phyloP scores from a whole-genome alignment of 2,797 vertebrate species.

The Orientallactaga sibirica region DNA sequence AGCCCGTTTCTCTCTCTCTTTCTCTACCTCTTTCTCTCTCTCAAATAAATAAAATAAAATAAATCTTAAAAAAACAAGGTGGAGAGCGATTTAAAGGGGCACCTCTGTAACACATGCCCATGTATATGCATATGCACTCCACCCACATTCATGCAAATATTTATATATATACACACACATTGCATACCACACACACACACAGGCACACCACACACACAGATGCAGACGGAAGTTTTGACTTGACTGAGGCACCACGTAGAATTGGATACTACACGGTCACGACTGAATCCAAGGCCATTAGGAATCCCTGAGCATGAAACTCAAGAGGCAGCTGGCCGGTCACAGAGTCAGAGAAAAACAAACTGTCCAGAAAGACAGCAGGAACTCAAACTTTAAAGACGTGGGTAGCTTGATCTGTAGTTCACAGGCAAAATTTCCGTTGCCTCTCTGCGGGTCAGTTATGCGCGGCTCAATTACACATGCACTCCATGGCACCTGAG shows the following conservation, averaged over 20 bases:
- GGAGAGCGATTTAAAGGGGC: no score
- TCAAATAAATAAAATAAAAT: no score
- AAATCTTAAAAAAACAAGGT: no score
- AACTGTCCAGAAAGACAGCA: background rate
- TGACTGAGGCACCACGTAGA: background rate
- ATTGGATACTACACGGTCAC: background rate
- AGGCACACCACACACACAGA: no score
- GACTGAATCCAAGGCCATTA: background rate
- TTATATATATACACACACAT: no score
- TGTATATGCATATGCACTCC: no score
- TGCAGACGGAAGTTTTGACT: background rate
- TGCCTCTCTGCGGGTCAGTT: background rate
- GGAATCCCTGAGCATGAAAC: conserved; percentile 32
- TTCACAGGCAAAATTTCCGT: background rate
- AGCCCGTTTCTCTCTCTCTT: no score
- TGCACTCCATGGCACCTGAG: background rate
- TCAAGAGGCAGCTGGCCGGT: background rate
- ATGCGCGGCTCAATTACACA: background rate
- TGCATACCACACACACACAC: no score
- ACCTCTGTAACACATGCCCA: no score
- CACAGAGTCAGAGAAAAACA: background rate
- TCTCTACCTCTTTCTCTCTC: no score
- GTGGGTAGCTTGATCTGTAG: background rate
- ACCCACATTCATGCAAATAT: no score
- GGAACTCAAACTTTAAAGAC: background rate